A percentile compares a stretch with the other conserved stretches of the same genome.
These are phyloP conservation scores for Ornithoptera alexandrae DNA, from an alignment of 2,888 invertebrate species.

Conservation along the genomic window DNA sequence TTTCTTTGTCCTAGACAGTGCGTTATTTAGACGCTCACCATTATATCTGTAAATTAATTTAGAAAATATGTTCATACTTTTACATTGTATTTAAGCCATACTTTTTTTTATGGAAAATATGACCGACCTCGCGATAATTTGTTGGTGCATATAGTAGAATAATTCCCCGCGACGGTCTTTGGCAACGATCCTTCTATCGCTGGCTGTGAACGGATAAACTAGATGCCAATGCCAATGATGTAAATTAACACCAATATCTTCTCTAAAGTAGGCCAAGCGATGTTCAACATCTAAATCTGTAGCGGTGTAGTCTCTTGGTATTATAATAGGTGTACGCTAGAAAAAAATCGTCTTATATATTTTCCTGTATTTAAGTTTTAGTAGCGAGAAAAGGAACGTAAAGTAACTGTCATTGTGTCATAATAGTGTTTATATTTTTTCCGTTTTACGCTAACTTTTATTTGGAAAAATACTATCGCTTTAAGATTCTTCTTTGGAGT, in stretches of 20 bases:
- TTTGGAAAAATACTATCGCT: background rate
- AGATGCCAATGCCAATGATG: slow-evolving; percentile 93
- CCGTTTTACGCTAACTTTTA: background rate
- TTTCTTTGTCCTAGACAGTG: slow-evolving; percentile 81
- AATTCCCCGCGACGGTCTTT: slow-evolving; percentile 90
- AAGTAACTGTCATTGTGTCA: background rate
- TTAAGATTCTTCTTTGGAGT: background rate
- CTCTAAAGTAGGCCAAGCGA: slow-evolving; percentile 89
- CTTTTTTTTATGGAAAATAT: background rate
- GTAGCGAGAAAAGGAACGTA: background rate
- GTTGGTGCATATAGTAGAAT: slow-evolving; percentile 89
- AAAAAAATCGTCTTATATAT: slow-evolving; percentile 30
- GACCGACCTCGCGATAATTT: slow-evolving; percentile 69
- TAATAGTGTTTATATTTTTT: background rate
- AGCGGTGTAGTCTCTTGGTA: slow-evolving; percentile 88
- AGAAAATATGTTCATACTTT: background rate
- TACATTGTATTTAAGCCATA: background rate
- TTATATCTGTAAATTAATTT: slow-evolving; percentile 80
- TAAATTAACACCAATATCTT: slow-evolving; percentile 89
- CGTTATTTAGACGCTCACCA: slow-evolving; percentile 86
- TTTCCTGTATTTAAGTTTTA: background rate
- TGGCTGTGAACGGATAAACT: slow-evolving; percentile 84
- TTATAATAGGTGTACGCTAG: slow-evolving; percentile 82
- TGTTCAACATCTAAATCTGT: slow-evolving; percentile 90
- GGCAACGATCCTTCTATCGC: slow-evolving; percentile 79